phyloP scores from a whole-genome alignment of 1,140 invertebrate species.

The Orius insidiosus region DNA sequence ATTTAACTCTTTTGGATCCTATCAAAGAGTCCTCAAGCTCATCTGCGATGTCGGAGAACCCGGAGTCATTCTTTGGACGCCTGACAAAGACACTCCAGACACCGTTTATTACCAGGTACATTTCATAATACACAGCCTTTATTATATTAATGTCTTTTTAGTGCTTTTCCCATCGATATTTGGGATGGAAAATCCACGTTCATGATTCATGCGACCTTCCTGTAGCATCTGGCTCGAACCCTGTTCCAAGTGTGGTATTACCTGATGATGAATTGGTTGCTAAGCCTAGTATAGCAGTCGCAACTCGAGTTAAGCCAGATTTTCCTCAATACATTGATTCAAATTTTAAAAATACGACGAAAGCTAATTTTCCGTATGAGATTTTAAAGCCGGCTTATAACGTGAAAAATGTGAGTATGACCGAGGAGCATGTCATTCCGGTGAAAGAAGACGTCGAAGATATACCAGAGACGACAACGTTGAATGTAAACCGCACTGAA shows the following conservation, averaged over 20 bases:
- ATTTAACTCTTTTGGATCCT: slow-evolving; percentile 71
- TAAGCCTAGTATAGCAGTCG: slow-evolving; percentile 43
- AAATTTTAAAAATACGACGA: background rate
- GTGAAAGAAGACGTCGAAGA: slow-evolving; percentile 17
- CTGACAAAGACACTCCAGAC: slow-evolving; percentile 70
- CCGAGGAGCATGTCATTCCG: slow-evolving; percentile 14
- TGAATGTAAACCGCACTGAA: background rate
- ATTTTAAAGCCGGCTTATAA: slow-evolving; percentile 7
- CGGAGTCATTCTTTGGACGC: slow-evolving; percentile 71
- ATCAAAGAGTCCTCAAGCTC: slow-evolving; percentile 63
- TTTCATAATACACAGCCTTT: no score
- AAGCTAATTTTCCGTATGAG: slow-evolving; percentile 13
- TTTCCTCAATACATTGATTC: slow-evolving; percentile 17
- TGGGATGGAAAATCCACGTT: slow-evolving; percentile 91
- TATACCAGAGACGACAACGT: slow-evolving; percentile 6
- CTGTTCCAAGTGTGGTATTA: slow-evolving; percentile 27
- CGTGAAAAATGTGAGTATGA: slow-evolving; percentile 2
- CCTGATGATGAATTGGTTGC: slow-evolving; percentile 33
- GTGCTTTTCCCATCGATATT: slow-evolving; percentile 80
- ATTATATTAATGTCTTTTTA: slow-evolving; percentile 26
- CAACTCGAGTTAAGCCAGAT: slow-evolving; percentile 51
- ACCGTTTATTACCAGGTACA: slow-evolving; percentile 88
- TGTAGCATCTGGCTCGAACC: slow-evolving; percentile 33
- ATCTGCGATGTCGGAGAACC: slow-evolving; percentile 69
- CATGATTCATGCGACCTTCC: slow-evolving; percentile 54